Conservation (phyloP, 2,797 vertebrate species). For the Leptoclinus maculatus region DNA sequence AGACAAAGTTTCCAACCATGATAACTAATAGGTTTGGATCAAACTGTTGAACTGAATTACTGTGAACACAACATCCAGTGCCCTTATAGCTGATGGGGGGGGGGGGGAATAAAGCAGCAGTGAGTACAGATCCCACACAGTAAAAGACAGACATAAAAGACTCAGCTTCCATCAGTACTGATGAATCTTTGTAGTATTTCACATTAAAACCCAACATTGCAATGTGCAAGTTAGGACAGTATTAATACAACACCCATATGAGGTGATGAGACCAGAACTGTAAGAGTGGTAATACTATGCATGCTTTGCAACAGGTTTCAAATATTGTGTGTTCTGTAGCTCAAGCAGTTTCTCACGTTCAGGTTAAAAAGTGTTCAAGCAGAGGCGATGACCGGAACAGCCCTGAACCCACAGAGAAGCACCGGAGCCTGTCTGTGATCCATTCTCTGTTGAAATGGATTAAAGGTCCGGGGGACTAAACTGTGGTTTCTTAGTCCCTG, state of each 20-base stretch:
- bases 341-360: constrained; percentile 38
- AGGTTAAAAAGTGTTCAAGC: constrained; percentile 20
- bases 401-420: constrained; percentile 34
- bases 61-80: constrained; percentile 13
- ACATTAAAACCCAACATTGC: constrained; percentile 50
- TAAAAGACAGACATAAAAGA: constrained; percentile 34
- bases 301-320: constrained; percentile 61
- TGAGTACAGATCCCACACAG: constrained; percentile 28
- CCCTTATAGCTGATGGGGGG: not conserved
- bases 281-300: constrained; percentile 35
- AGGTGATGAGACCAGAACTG: constrained; percentile 45
- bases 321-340: constrained; percentile 40
- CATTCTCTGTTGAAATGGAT: constrained; percentile 28
- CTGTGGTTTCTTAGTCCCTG: constrained; percentile 3
- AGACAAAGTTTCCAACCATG: not conserved
- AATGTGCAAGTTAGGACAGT: constrained; percentile 44
- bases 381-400: constrained; percentile 31
- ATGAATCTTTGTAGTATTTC: constrained; percentile 36
- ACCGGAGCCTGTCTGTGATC: constrained; percentile 24
- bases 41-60: constrained; percentile 21
- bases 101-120: constrained; percentile 25
- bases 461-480: constrained; percentile 34
- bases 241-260: constrained; percentile 41
- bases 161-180: constrained; percentile 18
- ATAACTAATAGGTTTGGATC: not conserved